Evolutionary conservation across 2,113 vertebrate species (phyloP).

Genomic region (Bos taurus): ARS-UCD2.0 NC_037335.1:55026501-55027000

Average conservation of each 20-base stretch:
- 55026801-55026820: neutral
- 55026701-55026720: neutral
- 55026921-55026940: neutral
- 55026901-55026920: neutral
- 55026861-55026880: neutral
- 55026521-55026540: neutral
- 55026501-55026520: neutral
- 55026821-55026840: neutral
- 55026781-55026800: neutral
- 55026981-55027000: neutral
- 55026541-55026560: neutral
- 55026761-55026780: neutral
- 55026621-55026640: neutral
- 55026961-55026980: neutral
- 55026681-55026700: neutral
- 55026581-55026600: neutral
- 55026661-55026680: neutral
- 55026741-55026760: neutral
- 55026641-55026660: neutral
- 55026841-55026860: neutral
- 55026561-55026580: neutral
- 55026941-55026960: neutral
- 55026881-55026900: neutral
- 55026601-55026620: neutral
- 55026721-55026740: neutral